Conservation (phyloP, 2,113 vertebrate genomes). For the Psittacula cyanocephala region DNA sequence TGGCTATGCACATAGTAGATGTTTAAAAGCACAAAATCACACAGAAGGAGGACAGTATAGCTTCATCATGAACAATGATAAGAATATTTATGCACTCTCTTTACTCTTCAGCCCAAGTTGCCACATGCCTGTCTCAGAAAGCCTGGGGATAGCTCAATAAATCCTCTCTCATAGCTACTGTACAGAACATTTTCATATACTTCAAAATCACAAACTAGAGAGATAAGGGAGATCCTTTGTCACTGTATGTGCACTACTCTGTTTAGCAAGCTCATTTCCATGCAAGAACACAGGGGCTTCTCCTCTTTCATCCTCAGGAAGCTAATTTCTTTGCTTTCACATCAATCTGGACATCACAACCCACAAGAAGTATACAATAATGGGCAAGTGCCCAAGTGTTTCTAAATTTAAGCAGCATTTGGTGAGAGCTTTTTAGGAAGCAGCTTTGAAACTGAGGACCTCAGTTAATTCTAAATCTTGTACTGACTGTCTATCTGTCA, state of each 20-base stretch:
- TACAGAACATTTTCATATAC: too few relatives aligned
- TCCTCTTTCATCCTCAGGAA: background rate
- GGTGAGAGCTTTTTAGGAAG: background rate
- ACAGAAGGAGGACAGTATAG: too few relatives aligned
- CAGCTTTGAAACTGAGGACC: background rate
- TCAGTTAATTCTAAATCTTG: background rate
- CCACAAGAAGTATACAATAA: background rate
- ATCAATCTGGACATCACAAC: background rate
- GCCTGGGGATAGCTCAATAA: too few relatives aligned
- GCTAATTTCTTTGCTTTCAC: background rate
- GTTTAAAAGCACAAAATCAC: too few relatives aligned
- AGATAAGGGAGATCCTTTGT: too few relatives aligned
- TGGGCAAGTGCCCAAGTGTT: background rate
- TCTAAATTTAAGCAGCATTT: background rate
- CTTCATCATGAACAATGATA: too few relatives aligned
- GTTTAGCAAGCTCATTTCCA: background rate
- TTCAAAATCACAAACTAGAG: too few relatives aligned
- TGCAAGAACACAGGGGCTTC: accelerated
- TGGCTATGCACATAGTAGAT: too few relatives aligned
- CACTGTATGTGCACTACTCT: background rate
- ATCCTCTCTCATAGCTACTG: too few relatives aligned
- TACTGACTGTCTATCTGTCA: background rate
- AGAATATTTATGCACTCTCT: too few relatives aligned
- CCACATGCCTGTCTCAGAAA: too few relatives aligned
- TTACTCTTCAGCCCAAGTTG: too few relatives aligned